A percentile compares a stretch with the other conserved stretches of the same genome.
phyloP scores from a whole-genome alignment of 2,113 vertebrate genomes.

The Podarcis raffonei region DNA sequence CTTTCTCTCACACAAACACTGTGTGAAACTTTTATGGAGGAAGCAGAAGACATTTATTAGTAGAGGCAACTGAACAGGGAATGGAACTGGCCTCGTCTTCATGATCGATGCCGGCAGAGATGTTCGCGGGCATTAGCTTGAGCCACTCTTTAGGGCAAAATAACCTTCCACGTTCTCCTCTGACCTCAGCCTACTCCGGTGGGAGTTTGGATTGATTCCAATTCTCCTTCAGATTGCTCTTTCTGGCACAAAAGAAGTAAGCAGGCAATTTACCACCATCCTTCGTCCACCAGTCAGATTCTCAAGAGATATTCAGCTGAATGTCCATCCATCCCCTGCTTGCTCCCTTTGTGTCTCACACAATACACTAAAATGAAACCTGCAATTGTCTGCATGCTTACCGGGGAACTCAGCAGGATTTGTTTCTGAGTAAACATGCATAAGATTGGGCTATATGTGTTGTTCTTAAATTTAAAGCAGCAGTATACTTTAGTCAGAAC shows the following conservation, averaged over 20 bases:
- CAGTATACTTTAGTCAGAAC: background rate
- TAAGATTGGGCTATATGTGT: background rate
- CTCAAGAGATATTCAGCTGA: background rate
- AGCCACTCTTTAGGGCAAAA: background rate
- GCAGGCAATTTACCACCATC: background rate
- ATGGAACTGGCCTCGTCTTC: background rate
- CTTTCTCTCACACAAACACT: background rate
- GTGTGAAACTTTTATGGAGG: background rate
- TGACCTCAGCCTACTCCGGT: background rate
- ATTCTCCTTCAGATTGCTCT: constrained; percentile 9
- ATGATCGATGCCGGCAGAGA: background rate
- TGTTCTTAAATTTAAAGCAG: no score
- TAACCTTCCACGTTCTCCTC: background rate
- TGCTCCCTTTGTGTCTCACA: background rate
- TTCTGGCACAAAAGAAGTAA: background rate
- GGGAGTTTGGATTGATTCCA: background rate
- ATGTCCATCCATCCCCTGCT: background rate
- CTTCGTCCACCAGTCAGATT: background rate
- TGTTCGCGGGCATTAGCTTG: accelerated
- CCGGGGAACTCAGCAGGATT: background rate
- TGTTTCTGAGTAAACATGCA: background rate
- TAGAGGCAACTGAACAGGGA: accelerated
- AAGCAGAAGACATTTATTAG: accelerated
- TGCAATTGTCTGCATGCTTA: background rate
- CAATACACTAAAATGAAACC: background rate